Base-by-base conservation (phyloP, 1,140 invertebrate genomes). In the Neotoxoptera formosana region DNA sequence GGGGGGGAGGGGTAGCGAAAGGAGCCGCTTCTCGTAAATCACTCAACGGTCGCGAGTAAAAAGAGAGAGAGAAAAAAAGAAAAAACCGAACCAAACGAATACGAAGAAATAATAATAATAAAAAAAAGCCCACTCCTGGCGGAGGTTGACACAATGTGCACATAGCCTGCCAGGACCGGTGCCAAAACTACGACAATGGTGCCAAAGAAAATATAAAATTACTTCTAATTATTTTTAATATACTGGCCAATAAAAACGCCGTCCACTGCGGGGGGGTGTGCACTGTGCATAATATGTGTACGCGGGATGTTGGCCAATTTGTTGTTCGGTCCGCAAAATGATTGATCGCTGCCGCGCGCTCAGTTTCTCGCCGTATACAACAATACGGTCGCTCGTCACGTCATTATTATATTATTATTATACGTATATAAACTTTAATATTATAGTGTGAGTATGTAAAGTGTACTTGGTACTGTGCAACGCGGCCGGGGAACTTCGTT, bases 191-290 rank as follows among this genome's bases (percentile, higher is more conserved):
- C 91, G 81, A 93, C 91, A 53, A 56, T 93, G 14, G 91, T 84
- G 91, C 91, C 91, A 93, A 93, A 83, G 76, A 93, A 93, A 93
- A 93, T 93, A 93, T 86, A 93, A 93, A 93, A 84, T 93, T 86
- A 93, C 81, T 93, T 93, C 81, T 86, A 93, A 93, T 93, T 93
- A 93, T 93, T 84, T 86, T 84, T 56, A 84, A 86, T 93, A 56
- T 86, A 93, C 81, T 11, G 81, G 91, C 91, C 81, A 93, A 93
- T 93, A 93, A 93, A 93, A 92, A 92, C 47, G 76, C 45, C 23
- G 91, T 86, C 45, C 34, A 30, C 30, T 30, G 76, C 56, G 25
- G 30, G 60, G 45, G n/a, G 90, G 20, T 60, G 56, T 91, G 47
- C 41, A n/a, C n/a, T n/a, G n/a, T n/a, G n/a, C n/a, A n/a, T n/a